phyloP scores from a whole-genome alignment of 2,888 invertebrate species.

The Cheilosia soror region DNA sequence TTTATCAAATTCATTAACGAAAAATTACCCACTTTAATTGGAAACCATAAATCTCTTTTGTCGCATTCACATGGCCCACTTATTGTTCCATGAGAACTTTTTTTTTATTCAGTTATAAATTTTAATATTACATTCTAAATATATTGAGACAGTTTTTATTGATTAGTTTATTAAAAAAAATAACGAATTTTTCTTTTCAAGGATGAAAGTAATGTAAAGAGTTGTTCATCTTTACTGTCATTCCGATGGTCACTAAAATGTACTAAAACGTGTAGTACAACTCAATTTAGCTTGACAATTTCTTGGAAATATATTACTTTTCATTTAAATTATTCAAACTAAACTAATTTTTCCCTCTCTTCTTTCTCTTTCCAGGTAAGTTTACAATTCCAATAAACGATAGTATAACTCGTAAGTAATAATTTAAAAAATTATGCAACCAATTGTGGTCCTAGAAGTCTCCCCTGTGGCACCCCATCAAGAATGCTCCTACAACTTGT shows the following conservation, averaged over 20 bases:
- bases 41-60: conserved; percentile 24
- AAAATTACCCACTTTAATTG: conserved; percentile 15
- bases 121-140: conserved; percentile 18
- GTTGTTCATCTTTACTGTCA: no score
- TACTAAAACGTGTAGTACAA: no score
- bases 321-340: neutral
- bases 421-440: conserved; percentile 25
- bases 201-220: no score
- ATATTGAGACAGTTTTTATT: neutral
- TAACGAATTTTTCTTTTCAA: conserved; percentile 7
- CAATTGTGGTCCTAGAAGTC: conserved; percentile 7
- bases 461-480: conserved; percentile 48
- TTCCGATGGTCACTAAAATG: no score
- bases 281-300: no score
- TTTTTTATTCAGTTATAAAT: conserved; percentile 20
- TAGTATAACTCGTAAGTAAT: conserved; percentile 43
- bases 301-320: no score
- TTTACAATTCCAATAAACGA: conserved; percentile 8
- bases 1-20: conserved; percentile 27
- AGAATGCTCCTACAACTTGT: neutral
- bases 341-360: conserved; percentile 27
- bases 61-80: conserved; percentile 45
- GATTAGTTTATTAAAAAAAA: neutral
- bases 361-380: conserved; percentile 64
- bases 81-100: conserved; percentile 19